These are phyloP conservation scores for Erinaceus europaeus DNA, from an alignment of 2,113 vertebrate genomes.

Conservation along the genomic window DNA sequence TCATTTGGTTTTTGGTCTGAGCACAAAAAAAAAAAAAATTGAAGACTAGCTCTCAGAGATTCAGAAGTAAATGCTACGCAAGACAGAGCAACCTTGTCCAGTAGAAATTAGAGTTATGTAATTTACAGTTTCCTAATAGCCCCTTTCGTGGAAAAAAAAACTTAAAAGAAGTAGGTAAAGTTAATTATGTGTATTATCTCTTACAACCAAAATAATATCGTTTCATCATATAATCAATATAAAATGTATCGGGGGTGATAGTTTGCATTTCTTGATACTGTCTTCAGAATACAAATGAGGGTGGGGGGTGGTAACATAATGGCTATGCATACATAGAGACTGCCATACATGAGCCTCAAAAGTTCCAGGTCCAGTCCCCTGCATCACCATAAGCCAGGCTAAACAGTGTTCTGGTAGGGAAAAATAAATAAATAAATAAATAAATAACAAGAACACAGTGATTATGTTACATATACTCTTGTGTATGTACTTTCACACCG, in stretches of 20 bases:
- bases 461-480: too few relatives aligned
- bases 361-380: too few relatives aligned
- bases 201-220: not conserved
- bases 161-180: not conserved
- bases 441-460: too few relatives aligned
- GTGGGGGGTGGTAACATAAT: too few relatives aligned
- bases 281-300: too few relatives aligned
- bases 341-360: too few relatives aligned
- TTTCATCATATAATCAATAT: not conserved
- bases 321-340: too few relatives aligned
- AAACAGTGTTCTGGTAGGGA: too few relatives aligned
- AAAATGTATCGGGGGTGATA: not conserved
- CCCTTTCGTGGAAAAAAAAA: not conserved
- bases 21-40: not conserved
- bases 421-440: too few relatives aligned
- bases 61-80: not conserved
- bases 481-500: too few relatives aligned
- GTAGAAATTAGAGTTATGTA: not conserved
- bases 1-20: not conserved
- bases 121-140: not conserved
- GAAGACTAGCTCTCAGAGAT: not conserved
- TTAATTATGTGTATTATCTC: not conserved
- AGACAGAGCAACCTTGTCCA: not conserved
- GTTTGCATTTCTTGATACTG: too few relatives aligned
- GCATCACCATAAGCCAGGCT: too few relatives aligned